Evolutionary conservation across 92 coral and sea anemone species (phyloP), one percentile per base, ranked within the genome.

Genomic region (Nematostella vectensis): DNA sequence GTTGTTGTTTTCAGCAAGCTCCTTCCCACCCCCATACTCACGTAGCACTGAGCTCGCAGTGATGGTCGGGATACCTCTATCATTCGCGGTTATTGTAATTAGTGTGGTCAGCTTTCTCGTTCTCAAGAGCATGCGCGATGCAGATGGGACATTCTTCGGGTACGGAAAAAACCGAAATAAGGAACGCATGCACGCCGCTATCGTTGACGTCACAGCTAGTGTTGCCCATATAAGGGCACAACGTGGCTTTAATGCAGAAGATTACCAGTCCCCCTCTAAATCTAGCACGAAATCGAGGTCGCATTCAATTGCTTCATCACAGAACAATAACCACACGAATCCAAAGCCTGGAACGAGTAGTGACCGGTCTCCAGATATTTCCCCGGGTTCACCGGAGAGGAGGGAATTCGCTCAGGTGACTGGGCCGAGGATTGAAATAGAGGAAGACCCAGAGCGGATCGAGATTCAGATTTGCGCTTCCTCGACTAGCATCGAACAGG

Each of bases 161-260:
- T 85, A 80, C 58, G 95, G 95, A 18, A 82, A 80, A 42, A 63
- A 50, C 20, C 74, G 81, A 38, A 67, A 85, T 55, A 85, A 75
- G 62, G 88, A 76, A 27, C 62, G 63, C 28, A 44, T 80, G 55
- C 88, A 85, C 52, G 74, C 88, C 15, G 79, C 78, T 10, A 50
- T 85, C 11, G 76, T 85, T 1, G 61, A 59, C 29, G 70, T 75
- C 67, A 61, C 75, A 0, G 71, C 95, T 0, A 76, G 88, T 27
- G 71, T 80, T 67, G 95, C 88, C 48, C 95, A 85, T 59, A 81
- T 85, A 27, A 66, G 72, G 54, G 54, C 87, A 18, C 75, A 79
- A 28, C 9, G 18, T 4, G 69, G 68, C 20, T 62, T 29, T 55
- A 52, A 67, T 3, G 60, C 63, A 27, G 67, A 68, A 27, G 31